Percentiles rank a stretch among this genome's conserved stretches.
phyloP scores from a whole-genome alignment of 2,797 vertebrate species.

The Columba guinea region DNA sequence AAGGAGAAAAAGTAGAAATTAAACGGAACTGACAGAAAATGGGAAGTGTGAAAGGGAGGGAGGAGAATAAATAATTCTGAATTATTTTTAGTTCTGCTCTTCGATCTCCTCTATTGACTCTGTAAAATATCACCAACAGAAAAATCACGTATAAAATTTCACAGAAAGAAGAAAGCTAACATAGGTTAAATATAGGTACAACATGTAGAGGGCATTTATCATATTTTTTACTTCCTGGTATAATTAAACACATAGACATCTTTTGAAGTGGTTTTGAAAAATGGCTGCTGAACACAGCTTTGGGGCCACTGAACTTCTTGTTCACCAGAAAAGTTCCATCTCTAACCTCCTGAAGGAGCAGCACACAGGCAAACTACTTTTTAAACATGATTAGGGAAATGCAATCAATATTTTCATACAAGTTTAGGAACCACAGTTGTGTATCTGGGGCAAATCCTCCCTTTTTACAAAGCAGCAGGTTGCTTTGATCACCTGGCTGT shows the following conservation, averaged over 20 bases:
- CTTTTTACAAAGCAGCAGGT: neutral
- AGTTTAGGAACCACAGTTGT: neutral
- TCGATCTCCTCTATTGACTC: neutral
- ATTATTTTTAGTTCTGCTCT: conserved; percentile 13
- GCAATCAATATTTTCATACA: neutral
- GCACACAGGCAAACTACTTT: neutral
- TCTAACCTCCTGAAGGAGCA: neutral
- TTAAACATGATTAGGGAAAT: neutral
- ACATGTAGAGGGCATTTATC: neutral
- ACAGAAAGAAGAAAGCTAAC: neutral
- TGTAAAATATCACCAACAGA: neutral
- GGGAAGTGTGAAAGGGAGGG: neutral
- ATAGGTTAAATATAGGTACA: neutral
- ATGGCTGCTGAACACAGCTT: neutral
- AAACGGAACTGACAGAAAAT: conserved; percentile 12
- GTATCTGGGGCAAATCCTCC: neutral
- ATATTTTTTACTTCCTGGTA: neutral
- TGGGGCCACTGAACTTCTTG: neutral
- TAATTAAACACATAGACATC: neutral
- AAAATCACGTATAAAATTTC: neutral
- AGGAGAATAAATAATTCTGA: neutral
- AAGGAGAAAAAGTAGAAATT: neutral
- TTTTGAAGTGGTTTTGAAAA: neutral
- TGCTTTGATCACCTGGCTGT: neutral
- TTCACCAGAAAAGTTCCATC: neutral